Evolutionary conservation across 2,888 invertebrate genomes (phyloP).

Genomic region (Rotaria macrura): DNA sequence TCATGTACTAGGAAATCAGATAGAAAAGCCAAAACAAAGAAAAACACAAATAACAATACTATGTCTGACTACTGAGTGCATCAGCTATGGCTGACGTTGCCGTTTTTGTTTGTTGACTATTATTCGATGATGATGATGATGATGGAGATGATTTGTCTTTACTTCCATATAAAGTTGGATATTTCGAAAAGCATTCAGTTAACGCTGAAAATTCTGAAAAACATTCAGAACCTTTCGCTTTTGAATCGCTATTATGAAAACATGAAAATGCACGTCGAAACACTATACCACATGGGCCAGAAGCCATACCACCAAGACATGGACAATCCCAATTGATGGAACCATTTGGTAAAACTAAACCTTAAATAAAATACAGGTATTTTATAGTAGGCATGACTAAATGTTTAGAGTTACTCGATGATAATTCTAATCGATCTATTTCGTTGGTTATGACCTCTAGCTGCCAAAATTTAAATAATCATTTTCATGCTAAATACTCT

Average conservation of each 20-base stretch:
- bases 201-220: conserved; percentile 76
- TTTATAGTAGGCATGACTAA: no score
- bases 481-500: no score
- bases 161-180: conserved; percentile 30
- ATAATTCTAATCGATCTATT: no score
- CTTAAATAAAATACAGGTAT: conserved; percentile 49
- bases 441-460: no score
- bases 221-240: conserved; percentile 67
- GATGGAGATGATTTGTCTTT: neutral
- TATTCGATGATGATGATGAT: no score
- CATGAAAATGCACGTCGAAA: conserved; percentile 87
- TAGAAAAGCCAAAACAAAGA: no score
- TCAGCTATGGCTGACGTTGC: neutral
- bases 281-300: conserved; percentile 81
- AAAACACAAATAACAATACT: neutral
- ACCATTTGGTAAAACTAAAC: conserved; percentile 71
- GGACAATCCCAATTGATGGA: conserved; percentile 93
- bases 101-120: neutral
- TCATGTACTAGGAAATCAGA: neutral
- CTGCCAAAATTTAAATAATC: no score
- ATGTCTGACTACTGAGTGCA: neutral
- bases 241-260: conserved; percentile 62
- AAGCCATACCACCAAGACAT: conserved; percentile 90
- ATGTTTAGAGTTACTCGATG: no score
- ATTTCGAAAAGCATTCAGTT: conserved; percentile 73